phyloP scores from a whole-genome alignment of 2,888 invertebrate genomes.

The Drosophila prostipennis region DNA sequence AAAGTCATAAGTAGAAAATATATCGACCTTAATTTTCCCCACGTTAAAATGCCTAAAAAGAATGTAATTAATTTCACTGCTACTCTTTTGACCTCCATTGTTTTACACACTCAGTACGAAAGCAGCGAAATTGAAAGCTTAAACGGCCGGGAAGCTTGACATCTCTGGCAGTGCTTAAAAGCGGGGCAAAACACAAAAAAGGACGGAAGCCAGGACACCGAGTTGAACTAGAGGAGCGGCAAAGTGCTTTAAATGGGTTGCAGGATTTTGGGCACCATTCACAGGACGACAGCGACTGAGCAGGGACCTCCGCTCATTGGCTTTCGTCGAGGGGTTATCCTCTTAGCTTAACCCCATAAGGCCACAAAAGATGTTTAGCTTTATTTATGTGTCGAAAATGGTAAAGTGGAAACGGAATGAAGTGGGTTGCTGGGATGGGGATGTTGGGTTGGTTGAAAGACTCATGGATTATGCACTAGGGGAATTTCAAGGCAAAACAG shows the following conservation, averaged over 20 bases:
- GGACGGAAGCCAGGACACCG: constrained; percentile 6
- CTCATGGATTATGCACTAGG: constrained; percentile 21
- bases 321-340: constrained; percentile 52
- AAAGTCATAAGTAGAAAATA: no score
- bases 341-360: constrained; percentile 67
- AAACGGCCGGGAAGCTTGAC: constrained; percentile 53
- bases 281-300: constrained; percentile 1
- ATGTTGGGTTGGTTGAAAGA: constrained; percentile 1
- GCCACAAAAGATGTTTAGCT: constrained; percentile 63
- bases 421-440: neutral
- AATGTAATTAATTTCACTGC: neutral
- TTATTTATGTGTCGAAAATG: constrained; percentile 66
- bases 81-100: neutral
- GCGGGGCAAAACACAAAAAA: constrained; percentile 22
- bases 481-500: constrained; percentile 1
- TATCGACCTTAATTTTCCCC: no score
- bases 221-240: constrained; percentile 34
- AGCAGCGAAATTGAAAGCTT: constrained; percentile 65
- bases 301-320: constrained; percentile 51
- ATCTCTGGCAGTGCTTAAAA: constrained; percentile 46
- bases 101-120: constrained; percentile 7
- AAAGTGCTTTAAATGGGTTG: constrained; percentile 60
- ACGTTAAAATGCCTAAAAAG: no score
- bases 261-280: constrained; percentile 30
- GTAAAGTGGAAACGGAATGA: constrained; percentile 13